Base-by-base conservation (phyloP, 2,797 vertebrate species). In the Diceros bicornis region DNA sequence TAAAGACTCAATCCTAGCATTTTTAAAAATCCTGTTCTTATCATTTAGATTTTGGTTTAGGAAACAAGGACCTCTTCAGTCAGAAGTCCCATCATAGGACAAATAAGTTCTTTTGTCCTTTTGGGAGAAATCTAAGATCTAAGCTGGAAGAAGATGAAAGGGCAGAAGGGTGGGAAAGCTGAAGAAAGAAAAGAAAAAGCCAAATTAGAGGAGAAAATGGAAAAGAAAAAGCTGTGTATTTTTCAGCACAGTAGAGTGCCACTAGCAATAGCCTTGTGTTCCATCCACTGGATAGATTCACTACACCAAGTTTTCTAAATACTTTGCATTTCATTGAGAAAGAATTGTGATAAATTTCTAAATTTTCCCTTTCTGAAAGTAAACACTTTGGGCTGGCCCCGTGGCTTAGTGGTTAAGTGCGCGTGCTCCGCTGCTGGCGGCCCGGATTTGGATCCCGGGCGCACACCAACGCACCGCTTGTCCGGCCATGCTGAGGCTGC, bases 91-190 rank as follows among this genome's bases (percentile, higher is more conserved):
- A 47, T 88, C 50, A 37, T 29, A 93, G 84, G n/a, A 91, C 16
- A 61, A 69, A 74, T 29, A n/a, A 25, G 10, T 72, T 69, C 12
- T 75, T 89, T 78, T 64, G 4, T 91, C 55, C 79, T 25, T 81
- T 91, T 89, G 61, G 16, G 29, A 29, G 20, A 90, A 96, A 88
- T 90, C 55, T 50, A 83, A 94, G 34, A 21, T n/a, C 29, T 94
- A 77, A 78, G 25, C 52, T 57, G 10, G 62, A 92, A 68, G 34
- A 84, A 79, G 34, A n/a, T 55, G 20, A 79, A 57, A 94, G 37
- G 32, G 29, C 34, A 61, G 23, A 75, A 37, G 47, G 44, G 25
- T n/a, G 37, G 52, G 74, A 71, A 84, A 75, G 44, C 9, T 93
- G 32, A 91, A 85, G 12, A 55, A 71, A 57, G 57, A 75, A 87